Conservation (phyloP, 30 jellyfish, hydroid and myxozoan genomes). For the Aurelia aurita region DNA sequence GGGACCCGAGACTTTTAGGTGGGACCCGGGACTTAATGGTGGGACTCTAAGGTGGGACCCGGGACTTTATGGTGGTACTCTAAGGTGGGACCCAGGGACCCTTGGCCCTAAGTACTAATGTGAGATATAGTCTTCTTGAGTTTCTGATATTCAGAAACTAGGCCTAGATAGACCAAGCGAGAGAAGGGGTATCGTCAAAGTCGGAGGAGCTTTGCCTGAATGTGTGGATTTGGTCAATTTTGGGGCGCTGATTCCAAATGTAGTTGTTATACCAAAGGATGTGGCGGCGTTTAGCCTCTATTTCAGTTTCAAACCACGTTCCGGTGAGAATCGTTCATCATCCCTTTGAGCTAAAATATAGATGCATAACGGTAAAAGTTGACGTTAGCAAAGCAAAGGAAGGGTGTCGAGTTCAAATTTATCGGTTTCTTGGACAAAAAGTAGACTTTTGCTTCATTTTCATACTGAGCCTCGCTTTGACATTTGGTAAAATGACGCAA, state of each 20-base stretch:
- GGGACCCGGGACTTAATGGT: too few species aligned
- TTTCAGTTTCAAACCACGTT: conserved; percentile 31
- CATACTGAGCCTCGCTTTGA: conserved; percentile 24
- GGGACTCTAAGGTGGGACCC: too few species aligned
- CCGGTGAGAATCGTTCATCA: neutral
- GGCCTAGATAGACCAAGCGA: conserved; percentile 34
- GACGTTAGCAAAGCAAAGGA: neutral
- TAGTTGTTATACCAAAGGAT: conserved; percentile 29
- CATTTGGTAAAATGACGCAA: conserved; percentile 18
- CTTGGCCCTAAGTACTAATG: too few species aligned
- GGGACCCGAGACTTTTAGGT: too few species aligned
- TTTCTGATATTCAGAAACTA: neutral
- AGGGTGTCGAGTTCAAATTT: neutral
- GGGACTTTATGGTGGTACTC: too few species aligned
- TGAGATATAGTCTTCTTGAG: too few species aligned
- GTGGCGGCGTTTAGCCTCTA: conserved; percentile 51
- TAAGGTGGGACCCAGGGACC: too few species aligned
- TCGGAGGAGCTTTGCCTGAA: conserved; percentile 16
- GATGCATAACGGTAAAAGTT: neutral
- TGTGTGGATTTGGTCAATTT: conserved; percentile 39
- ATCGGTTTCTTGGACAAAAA: conserved; percentile 25
- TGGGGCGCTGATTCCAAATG: too few species aligned
- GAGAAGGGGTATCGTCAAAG: conserved; percentile 35
- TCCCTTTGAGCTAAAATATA: neutral
- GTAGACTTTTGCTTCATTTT: conserved; percentile 20